These are phyloP conservation scores for Thymelicus lineola DNA, from an alignment of 2,888 invertebrate species.

Conservation along the genomic window DNA sequence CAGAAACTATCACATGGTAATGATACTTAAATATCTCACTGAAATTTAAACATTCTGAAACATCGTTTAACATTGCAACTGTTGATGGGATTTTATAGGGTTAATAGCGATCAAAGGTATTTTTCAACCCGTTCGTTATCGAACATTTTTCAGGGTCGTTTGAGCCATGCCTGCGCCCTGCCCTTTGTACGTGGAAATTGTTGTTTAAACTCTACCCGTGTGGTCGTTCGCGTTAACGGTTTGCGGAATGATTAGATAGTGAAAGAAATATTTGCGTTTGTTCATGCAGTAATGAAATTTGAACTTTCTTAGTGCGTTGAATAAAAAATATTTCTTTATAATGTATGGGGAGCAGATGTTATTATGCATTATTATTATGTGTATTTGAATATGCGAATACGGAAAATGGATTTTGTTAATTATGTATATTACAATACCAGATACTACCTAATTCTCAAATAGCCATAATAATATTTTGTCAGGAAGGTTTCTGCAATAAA, in stretches of 20 bases:
- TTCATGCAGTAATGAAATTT: slow-evolving; percentile 15
- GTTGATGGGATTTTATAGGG: slow-evolving; percentile 28
- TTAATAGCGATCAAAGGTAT: slow-evolving; percentile 43
- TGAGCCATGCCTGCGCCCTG: slow-evolving; percentile 53
- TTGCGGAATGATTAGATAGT: slow-evolving; percentile 38
- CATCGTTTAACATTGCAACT: not conserved
- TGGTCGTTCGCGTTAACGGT: slow-evolving; percentile 49
- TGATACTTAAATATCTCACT: no score
- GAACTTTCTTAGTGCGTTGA: slow-evolving; percentile 3
- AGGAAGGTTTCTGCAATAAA: no score
- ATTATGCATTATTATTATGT: no score
- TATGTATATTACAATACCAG: no score
- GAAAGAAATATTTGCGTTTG: slow-evolving; percentile 15
- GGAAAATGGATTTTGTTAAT: no score
- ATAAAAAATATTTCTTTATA: not conserved
- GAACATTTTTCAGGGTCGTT: slow-evolving; percentile 52
- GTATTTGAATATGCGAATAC: no score
- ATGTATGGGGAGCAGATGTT: no score
- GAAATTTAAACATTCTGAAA: no score
- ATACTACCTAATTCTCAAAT: no score
- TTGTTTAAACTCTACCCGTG: slow-evolving; percentile 41
- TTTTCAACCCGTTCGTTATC: slow-evolving; percentile 44
- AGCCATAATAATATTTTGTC: no score
- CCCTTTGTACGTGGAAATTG: slow-evolving; percentile 54
- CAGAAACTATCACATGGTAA: no score